Percentiles rank a stretch among this genome's conserved stretches.
Conservation (phyloP, 2,888 invertebrate genomes). For the Spilarctia lutea region DNA sequence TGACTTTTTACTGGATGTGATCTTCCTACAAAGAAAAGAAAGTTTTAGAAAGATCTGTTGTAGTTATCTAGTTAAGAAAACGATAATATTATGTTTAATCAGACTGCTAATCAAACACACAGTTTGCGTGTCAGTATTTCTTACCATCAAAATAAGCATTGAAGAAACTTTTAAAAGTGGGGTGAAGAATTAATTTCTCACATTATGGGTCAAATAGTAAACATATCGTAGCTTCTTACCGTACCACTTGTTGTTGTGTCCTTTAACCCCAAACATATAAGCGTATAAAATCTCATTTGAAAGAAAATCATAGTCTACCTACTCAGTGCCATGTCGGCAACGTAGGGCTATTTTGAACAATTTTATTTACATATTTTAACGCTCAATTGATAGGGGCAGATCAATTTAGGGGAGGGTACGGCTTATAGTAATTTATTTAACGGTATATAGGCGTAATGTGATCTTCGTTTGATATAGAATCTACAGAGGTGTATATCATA, state of each 20-base stretch:
- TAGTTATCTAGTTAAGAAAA: too few species aligned
- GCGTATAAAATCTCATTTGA: slow-evolving; percentile 13
- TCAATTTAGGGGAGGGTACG: slow-evolving; percentile 69
- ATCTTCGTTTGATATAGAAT: slow-evolving; percentile 22
- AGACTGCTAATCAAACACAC: not conserved
- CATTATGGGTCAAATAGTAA: not conserved
- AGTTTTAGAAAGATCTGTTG: too few species aligned
- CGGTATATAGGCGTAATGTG: slow-evolving; percentile 26
- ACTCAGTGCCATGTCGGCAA: slow-evolving; percentile 57
- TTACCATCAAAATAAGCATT: not conserved
- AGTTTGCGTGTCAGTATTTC: not conserved
- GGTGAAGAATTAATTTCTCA: not conserved
- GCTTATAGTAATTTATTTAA: slow-evolving; percentile 51
- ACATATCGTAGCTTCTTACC: not conserved
- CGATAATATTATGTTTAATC: not conserved
- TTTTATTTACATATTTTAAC: slow-evolving; percentile 84
- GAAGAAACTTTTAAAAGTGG: not conserved
- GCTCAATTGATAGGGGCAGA: slow-evolving; percentile 84
- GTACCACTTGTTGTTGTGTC: not conserved
- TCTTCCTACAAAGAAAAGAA: too few species aligned
- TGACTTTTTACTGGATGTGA: too few species aligned
- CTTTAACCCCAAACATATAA: not conserved
- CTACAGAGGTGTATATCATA: slow-evolving; percentile 10
- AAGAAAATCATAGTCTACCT: slow-evolving; percentile 53
- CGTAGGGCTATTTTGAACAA: slow-evolving; percentile 73